Conservation (phyloP, 2,113 vertebrate genomes). For the Pionites leucogaster region DNA sequence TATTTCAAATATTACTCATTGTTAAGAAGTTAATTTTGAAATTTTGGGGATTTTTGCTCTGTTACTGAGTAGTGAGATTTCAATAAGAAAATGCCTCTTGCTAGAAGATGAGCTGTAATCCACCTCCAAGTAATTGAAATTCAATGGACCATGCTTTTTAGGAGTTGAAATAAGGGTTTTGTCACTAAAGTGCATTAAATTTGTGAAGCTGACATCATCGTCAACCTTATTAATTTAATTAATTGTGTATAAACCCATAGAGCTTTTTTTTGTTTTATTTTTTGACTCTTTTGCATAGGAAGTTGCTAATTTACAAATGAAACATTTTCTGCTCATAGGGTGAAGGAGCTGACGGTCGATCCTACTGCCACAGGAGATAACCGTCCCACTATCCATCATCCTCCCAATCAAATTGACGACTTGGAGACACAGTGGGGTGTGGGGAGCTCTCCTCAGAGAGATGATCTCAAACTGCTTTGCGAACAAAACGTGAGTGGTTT, state of each 20-base stretch:
- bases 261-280: neutral
- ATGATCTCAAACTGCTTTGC: conserved; percentile 97
- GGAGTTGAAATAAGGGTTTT: neutral
- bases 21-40: neutral
- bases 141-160: neutral
- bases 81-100: neutral
- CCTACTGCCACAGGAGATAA: conserved; percentile 76
- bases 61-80: neutral
- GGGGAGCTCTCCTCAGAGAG: conserved; percentile 95
- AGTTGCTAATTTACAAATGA: conserved; percentile 14
- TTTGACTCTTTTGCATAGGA: neutral
- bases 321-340: conserved; percentile 71
- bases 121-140: neutral
- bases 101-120: neutral
- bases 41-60: neutral
- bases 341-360: conserved; percentile 88
- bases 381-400: conserved; percentile 81
- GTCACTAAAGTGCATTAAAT: neutral
- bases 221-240: conserved; percentile 28
- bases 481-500: conserved; percentile 92
- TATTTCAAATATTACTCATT: neutral
- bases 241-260: neutral
- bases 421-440: conserved; percentile 96
- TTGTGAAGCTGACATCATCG: conserved; percentile 74
- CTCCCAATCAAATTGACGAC: conserved; percentile 88